Conservation (phyloP, 2,113 vertebrate species). For the Pampusana beccarii region DNA sequence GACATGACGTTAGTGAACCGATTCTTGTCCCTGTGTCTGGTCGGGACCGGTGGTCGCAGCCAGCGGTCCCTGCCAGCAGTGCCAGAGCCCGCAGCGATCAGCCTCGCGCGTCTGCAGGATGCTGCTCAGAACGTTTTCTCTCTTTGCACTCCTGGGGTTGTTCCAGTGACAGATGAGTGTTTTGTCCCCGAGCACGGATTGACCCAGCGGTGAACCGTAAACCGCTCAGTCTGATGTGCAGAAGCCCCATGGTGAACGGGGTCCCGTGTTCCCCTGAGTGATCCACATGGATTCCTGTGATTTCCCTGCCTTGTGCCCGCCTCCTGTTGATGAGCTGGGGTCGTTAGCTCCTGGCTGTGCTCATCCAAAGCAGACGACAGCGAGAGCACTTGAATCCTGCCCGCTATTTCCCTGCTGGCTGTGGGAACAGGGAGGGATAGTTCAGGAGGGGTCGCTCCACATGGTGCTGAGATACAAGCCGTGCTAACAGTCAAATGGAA, state of each 20-base stretch:
- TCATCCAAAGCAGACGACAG: not conserved
- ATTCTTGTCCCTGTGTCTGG: not conserved
- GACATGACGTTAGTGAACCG: accelerated
- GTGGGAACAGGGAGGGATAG: not conserved
- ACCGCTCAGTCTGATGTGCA: not conserved
- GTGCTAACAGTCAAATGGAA: not conserved
- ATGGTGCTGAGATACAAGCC: not conserved
- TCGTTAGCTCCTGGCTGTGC: not conserved
- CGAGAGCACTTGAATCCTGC: accelerated
- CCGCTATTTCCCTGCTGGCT: not conserved
- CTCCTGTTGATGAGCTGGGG: not conserved
- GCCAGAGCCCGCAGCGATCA: accelerated
- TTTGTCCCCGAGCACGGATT: not conserved
- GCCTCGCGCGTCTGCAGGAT: not conserved
- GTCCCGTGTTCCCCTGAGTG: not conserved
- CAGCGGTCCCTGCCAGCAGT: not conserved
- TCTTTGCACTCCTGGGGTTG: not conserved
- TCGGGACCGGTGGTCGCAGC: accelerated
- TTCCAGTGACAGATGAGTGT: not conserved
- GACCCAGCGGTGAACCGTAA: not conserved
- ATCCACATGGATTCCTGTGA: not conserved
- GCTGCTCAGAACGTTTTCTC: not conserved
- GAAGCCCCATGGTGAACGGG: not conserved
- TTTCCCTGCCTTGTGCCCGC: not conserved
- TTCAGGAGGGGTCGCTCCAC: not conserved